phyloP scores from a whole-genome alignment of 2,113 vertebrate genomes.

The Petroica traversi region DNA sequence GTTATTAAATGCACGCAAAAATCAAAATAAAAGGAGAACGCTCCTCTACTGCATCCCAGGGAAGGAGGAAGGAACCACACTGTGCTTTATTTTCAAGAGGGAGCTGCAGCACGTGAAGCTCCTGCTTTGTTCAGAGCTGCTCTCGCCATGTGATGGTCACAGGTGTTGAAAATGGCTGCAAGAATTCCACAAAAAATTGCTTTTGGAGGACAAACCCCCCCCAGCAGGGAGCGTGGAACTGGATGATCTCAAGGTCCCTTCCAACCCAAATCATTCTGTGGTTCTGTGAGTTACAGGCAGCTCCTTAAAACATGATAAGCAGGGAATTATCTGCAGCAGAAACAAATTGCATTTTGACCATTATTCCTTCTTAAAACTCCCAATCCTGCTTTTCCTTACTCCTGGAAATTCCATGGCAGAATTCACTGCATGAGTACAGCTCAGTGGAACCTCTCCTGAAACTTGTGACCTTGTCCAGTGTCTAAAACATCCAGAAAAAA shows the following conservation, averaged over 20 bases:
- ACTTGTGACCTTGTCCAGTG: not conserved
- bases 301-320: rapidly evolving
- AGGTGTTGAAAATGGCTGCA: not conserved
- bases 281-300: not conserved
- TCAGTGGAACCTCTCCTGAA: not conserved
- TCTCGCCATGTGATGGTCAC: rapidly evolving
- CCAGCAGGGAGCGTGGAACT: not conserved
- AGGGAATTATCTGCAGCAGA: not conserved
- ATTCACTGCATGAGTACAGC: rapidly evolving
- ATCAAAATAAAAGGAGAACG: not conserved
- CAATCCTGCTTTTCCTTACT: not conserved
- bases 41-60: not conserved
- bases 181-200: not conserved
- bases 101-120: not conserved
- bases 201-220: not conserved
- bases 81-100: not conserved
- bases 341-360: not conserved
- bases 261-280: not conserved
- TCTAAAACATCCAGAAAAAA: not conserved
- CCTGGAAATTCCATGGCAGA: not conserved
- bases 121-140: not conserved
- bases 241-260: not conserved
- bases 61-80: not conserved
- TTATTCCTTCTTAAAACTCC: not conserved
- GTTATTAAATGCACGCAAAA: not conserved